Evolutionary conservation across 2,797 vertebrate genomes (phyloP).

Genomic region (Melanotaenia boesemani): DNA sequence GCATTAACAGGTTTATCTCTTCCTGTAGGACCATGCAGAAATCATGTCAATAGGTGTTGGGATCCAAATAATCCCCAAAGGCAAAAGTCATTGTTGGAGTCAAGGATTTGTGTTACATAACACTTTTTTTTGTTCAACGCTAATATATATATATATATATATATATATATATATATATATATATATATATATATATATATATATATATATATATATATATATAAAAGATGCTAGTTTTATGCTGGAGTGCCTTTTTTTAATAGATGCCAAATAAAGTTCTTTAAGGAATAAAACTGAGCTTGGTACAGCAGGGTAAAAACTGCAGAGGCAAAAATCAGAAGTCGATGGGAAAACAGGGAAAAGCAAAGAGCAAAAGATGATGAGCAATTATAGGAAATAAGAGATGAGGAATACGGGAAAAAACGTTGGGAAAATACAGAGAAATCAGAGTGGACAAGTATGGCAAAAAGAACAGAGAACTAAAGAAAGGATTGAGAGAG

Average conservation of each 20-base stretch:
- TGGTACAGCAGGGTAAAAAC: background rate
- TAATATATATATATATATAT: background rate
- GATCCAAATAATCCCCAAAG: background rate
- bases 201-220: no score
- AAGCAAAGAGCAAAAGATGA: slow-evolving; percentile 33
- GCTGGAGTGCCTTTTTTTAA: background rate
- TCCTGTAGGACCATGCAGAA: background rate
- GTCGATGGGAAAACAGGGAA: slow-evolving; percentile 8
- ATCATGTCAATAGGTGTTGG: background rate
- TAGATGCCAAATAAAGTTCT: background rate
- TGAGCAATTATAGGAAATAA: slow-evolving; percentile 51
- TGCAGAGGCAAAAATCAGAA: slow-evolving; percentile 25
- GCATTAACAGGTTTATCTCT: background rate
- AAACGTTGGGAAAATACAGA: slow-evolving; percentile 45
- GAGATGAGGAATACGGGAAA: slow-evolving; percentile 50
- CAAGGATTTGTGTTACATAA: background rate
- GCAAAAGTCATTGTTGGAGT: background rate
- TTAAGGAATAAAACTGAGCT: background rate
- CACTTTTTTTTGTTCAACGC: background rate
- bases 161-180: no score
- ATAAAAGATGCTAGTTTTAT: no score
- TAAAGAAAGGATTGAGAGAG: slow-evolving; percentile 46
- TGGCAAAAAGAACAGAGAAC: slow-evolving; percentile 14
- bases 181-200: no score
- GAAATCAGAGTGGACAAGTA: slow-evolving; percentile 37